A percentile compares a stretch with the other conserved stretches of the same genome.
Evolutionary conservation across 2,888 invertebrate species (phyloP).

Genomic region (Unio delphinus): DNA sequence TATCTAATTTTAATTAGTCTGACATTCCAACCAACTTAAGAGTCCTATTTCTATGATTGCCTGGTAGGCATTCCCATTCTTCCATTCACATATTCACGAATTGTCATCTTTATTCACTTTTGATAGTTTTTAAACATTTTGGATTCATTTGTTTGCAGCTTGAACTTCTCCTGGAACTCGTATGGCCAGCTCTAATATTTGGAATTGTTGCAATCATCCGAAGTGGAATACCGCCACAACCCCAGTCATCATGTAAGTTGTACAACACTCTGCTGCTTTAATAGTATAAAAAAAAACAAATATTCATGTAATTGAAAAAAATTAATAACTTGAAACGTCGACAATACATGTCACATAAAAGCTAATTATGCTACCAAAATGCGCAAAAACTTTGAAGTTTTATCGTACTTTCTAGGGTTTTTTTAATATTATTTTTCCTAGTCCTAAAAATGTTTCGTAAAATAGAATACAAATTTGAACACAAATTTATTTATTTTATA

Average conservation of each 20-base stretch:
- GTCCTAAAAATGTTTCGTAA: too few relatives aligned
- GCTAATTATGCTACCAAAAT: not conserved
- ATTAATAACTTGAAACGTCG: not conserved
- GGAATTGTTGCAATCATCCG: constrained; percentile 55
- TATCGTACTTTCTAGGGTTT: too few relatives aligned
- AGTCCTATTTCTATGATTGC: too few relatives aligned
- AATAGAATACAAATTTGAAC: too few relatives aligned
- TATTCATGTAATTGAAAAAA: too few relatives aligned
- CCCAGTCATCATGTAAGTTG: constrained; percentile 57
- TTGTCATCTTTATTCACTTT: not conserved
- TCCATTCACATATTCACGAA: not conserved
- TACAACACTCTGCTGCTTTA: not conserved
- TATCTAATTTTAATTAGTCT: too few relatives aligned
- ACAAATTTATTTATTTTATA: too few relatives aligned
- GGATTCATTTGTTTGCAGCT: constrained; percentile 39
- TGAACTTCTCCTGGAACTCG: constrained; percentile 55
- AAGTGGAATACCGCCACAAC: constrained; percentile 46
- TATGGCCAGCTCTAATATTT: constrained; percentile 63
- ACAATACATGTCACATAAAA: not conserved
- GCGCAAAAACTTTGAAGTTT: not conserved
- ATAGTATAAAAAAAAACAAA: not conserved
- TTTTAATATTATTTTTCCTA: too few relatives aligned
- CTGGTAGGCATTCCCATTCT: too few relatives aligned
- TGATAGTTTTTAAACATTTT: not conserved
- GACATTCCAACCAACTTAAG: too few relatives aligned